phyloP scores from a whole-genome alignment of 2,797 vertebrate genomes.

The Neomorphus geoffroyi region DNA sequence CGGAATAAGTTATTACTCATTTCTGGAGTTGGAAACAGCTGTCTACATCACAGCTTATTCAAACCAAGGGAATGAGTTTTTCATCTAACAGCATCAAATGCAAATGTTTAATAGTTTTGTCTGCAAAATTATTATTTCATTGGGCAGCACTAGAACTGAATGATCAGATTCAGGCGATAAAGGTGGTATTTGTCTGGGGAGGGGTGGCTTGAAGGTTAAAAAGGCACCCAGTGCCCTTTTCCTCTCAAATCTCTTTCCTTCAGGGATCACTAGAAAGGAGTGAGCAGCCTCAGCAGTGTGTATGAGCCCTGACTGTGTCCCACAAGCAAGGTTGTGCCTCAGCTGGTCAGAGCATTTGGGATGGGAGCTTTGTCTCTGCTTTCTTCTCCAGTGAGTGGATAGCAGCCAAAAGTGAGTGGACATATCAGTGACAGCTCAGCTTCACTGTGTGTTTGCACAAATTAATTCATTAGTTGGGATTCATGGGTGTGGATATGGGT shows the following conservation, averaged over 20 bases:
- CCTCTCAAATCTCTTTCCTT: neutral
- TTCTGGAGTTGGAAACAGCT: neutral
- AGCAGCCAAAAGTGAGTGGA: neutral
- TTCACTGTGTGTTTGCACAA: neutral
- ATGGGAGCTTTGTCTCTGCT: neutral
- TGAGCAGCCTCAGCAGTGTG: rapidly evolving
- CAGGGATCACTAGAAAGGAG: neutral
- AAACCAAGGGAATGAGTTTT: neutral
- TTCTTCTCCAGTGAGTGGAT: neutral
- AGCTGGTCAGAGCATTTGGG: neutral
- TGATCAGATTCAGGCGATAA: neutral
- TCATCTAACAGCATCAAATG: neutral
- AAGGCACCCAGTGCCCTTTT: neutral
- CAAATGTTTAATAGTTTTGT: neutral
- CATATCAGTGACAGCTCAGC: neutral
- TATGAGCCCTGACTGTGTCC: neutral
- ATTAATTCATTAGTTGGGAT: neutral
- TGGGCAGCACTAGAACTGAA: neutral
- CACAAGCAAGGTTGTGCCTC: neutral
- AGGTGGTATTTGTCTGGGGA: neutral
- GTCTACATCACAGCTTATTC: neutral
- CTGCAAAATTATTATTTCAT: neutral
- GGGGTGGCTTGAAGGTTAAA: neutral
- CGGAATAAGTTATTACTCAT: neutral
- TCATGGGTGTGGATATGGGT: neutral